Conservation (phyloP, 2,113 vertebrate species). For the Sceloporus undulatus region DNA sequence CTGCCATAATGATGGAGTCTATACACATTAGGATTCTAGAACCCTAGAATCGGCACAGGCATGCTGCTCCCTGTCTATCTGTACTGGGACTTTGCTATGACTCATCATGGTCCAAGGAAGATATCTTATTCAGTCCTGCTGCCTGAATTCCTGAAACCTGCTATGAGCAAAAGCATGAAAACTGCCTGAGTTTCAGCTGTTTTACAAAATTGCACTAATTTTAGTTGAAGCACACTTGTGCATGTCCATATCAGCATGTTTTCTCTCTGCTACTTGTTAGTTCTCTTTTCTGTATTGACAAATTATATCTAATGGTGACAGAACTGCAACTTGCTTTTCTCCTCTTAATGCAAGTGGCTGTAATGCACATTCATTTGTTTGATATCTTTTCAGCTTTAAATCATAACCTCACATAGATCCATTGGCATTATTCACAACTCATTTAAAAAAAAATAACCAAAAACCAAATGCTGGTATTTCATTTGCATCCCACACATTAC, state of each 20-base stretch:
- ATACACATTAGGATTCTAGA: too few species aligned
- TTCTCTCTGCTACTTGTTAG: neutral
- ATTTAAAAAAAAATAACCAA: neutral
- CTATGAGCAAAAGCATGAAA: neutral
- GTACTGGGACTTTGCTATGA: too few species aligned
- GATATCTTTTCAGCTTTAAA: constrained; percentile 24
- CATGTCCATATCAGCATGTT: neutral
- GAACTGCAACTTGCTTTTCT: neutral
- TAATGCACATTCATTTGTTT: neutral
- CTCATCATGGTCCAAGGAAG: neutral
- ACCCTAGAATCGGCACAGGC: too few species aligned
- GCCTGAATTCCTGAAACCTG: neutral
- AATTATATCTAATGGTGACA: neutral
- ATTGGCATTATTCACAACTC: constrained; percentile 51
- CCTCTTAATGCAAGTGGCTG: neutral
- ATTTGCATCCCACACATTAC: constrained; percentile 47
- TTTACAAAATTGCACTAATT: neutral
- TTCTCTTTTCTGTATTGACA: neutral
- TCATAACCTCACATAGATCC: constrained; percentile 23
- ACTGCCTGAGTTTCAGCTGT: neutral
- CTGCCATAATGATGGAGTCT: too few species aligned
- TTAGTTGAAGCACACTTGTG: neutral
- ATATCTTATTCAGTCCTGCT: neutral
- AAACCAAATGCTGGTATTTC: constrained; percentile 35
- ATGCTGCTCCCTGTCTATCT: too few species aligned